These are phyloP conservation scores for Machaerirhynchus nigripectus DNA, from an alignment of 2,113 vertebrate species.

Conservation along the genomic window DNA sequence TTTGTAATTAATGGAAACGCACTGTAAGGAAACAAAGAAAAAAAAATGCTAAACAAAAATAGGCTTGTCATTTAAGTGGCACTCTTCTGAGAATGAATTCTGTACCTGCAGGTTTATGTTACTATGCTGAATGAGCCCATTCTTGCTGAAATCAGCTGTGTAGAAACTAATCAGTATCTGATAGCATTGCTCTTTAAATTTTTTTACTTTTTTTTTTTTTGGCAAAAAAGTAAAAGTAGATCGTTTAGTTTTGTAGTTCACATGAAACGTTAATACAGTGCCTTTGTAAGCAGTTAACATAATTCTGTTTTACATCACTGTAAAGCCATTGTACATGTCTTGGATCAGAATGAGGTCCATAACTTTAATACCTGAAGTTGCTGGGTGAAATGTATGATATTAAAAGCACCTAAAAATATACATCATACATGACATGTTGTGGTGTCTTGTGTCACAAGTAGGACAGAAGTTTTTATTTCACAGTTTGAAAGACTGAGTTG, in stretches of 20 bases:
- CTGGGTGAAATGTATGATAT: neutral
- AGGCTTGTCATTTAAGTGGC: neutral
- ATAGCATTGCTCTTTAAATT: neutral
- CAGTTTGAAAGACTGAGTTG: neutral
- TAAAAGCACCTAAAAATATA: neutral
- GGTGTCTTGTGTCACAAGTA: neutral
- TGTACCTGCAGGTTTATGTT: neutral
- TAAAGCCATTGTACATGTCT: neutral
- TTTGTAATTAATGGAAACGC: neutral
- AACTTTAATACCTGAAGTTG: neutral
- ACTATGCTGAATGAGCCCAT: neutral
- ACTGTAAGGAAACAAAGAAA: neutral
- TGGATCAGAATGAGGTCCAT: neutral
- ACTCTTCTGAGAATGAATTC: neutral
- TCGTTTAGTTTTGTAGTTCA: neutral
- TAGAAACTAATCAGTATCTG: neutral
- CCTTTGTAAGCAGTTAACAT: neutral
- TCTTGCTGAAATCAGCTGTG: neutral
- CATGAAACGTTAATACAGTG: neutral
- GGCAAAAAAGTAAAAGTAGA: neutral
- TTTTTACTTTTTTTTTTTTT: neutral
- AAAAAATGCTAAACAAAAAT: neutral
- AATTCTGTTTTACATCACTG: neutral
- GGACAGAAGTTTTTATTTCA: neutral
- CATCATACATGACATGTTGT: rapidly evolving